Base-by-base conservation (phyloP, 1,140 invertebrate genomes). In the Gonatopus flavifemur region DNA sequence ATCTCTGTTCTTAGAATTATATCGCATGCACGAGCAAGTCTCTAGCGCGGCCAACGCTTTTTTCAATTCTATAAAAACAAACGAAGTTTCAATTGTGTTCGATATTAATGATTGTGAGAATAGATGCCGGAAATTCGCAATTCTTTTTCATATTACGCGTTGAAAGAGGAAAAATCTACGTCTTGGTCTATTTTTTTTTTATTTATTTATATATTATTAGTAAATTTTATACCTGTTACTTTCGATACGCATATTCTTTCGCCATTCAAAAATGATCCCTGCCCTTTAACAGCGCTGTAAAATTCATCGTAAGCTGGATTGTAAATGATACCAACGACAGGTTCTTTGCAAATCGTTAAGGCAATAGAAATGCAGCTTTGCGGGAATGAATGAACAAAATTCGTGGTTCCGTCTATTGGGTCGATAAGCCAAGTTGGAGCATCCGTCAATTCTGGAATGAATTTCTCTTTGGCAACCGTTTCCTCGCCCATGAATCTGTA, bases 341-440 rank as follows among this genome's bases (percentile, higher is more conserved):
- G 66, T 63, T 86, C 73, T 69, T 89, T 88, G 30, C 87, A 81
- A 2, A 90, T 76, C 16, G 81, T 70, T 13, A 89, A 66, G 8
- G 76, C 87, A 10, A 88, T 76, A 0, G 85, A 87, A 22, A 88
- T 86, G 59, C 84, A 86, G 13, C 78, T 77, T 22, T 84, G 73
- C 10, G 83, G 83, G 35, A 86, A 81, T 19, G 74, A 69, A 62
- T 88, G 83, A 16, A 89, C 82, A 62, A 88, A 90, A 71, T 89
- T 90, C 20, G 81, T 81, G 5, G 88, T 90, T 31, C 88, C 88
- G 67, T 89, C 87, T 25, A 89, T 87, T 2, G 86, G 86, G 76
- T 89, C 93, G 51, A 95, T 90, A 33, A 96, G 89, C 93, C 93
- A 95, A 1, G 92, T 95, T n/a, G 91, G 91, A 10, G 82, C 83